phyloP scores from a whole-genome alignment of 1,140 invertebrate genomes.

The Bursaphelenchus mucronatus region DNA sequence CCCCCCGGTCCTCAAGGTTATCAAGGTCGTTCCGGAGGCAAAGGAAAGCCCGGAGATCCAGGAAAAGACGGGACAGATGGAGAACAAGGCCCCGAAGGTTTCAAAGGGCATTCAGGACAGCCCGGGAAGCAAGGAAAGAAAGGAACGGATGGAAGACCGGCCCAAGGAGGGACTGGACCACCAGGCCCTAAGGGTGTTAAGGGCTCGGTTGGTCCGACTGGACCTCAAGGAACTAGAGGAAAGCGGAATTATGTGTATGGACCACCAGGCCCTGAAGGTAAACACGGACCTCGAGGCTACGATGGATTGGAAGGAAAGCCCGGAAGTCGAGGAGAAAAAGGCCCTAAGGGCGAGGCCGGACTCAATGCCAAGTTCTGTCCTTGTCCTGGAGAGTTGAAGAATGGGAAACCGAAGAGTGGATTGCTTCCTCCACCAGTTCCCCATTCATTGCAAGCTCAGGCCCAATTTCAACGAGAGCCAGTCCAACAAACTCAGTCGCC shows the following conservation, averaged over 20 bases:
- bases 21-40: not conserved
- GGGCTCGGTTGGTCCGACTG: constrained; percentile 9
- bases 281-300: constrained; percentile 4
- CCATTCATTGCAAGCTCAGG: not conserved
- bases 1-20: constrained; percentile 2
- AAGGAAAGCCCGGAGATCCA: constrained; percentile 10
- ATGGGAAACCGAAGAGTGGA: constrained; percentile 4
- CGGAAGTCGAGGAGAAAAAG: constrained; percentile 9
- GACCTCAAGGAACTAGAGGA: constrained; percentile 12
- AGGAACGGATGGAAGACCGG: constrained; percentile 6
- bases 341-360: constrained; percentile 10
- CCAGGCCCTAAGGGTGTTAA: constrained; percentile 6
- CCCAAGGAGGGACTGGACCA: constrained; percentile 5
- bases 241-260: constrained; percentile 16
- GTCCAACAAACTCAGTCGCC: not conserved
- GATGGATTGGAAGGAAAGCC: constrained; percentile 19
- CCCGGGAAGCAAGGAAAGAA: not conserved
- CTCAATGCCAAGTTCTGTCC: constrained; percentile 20
- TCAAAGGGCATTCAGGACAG: not conserved
- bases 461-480: not conserved
- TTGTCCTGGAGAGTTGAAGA: constrained; percentile 17
- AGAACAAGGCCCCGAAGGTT: not conserved
- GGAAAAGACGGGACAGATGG: constrained; percentile 6
- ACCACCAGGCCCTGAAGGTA: constrained; percentile 9
- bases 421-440: constrained; percentile 1